These are phyloP conservation scores for Vannuccia rotundouncinata DNA, from an alignment of 2,888 invertebrate genomes.

Conservation along the genomic window DNA sequence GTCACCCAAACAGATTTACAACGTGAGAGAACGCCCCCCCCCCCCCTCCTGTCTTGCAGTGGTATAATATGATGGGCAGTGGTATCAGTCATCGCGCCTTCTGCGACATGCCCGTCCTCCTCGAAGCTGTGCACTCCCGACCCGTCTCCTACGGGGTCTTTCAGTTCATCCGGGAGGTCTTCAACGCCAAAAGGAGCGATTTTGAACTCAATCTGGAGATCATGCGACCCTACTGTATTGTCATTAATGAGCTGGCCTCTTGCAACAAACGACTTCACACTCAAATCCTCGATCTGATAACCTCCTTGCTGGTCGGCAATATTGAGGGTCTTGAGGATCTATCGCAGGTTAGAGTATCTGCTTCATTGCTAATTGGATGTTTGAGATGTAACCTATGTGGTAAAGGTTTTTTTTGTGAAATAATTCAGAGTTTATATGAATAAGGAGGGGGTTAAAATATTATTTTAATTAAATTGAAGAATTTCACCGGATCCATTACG, in stretches of 20 bases:
- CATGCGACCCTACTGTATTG: constrained; percentile 37
- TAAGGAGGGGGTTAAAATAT: no score
- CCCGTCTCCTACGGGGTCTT: constrained; percentile 35
- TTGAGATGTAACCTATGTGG: no score
- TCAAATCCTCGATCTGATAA: constrained; percentile 23
- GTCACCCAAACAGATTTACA: no score
- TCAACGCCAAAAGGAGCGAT: constrained; percentile 26
- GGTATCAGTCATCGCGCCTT: constrained; percentile 37
- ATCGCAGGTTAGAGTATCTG: no score
- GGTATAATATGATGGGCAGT: constrained; percentile 34
- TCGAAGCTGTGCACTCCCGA: background rate
- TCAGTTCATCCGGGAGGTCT: constrained; percentile 16
- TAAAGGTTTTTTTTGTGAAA: no score
- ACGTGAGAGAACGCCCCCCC: no score
- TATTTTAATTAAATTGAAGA: no score
- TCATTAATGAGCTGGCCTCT: constrained; percentile 35
- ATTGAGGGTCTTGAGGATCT: constrained; percentile 38
- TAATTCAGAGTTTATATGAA: no score
- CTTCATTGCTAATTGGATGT: no score
- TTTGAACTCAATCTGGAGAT: constrained; percentile 37
- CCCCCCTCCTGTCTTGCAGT: constrained; percentile 8
- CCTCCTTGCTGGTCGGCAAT: constrained; percentile 16
- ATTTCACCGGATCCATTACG: no score
- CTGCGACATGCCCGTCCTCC: constrained; percentile 33
- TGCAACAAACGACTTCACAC: constrained; percentile 16